phyloP scores from a whole-genome alignment of 2,797 vertebrate species.

The Squalus acanthias region DNA sequence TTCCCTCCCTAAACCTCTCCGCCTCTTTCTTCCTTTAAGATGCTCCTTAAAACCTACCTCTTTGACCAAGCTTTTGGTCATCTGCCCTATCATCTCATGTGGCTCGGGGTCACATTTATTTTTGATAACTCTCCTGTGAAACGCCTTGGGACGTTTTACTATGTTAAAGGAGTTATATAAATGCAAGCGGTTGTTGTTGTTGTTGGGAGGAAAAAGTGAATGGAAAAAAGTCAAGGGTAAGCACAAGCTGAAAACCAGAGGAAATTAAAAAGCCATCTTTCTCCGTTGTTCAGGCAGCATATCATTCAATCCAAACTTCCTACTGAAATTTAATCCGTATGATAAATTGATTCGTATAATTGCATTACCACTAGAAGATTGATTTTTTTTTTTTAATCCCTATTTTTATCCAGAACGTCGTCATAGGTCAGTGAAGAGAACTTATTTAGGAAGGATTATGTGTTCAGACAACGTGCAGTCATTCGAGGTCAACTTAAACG shows the following conservation, averaged over 20 bases:
- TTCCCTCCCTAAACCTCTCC: too few species aligned
- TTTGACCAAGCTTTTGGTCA: too few species aligned
- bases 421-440: neutral
- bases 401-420: neutral
- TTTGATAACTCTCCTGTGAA: too few species aligned
- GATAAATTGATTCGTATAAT: neutral
- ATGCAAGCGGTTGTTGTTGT: neutral
- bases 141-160: too few species aligned
- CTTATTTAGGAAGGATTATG: neutral
- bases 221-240: neutral
- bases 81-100: too few species aligned
- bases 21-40: too few species aligned
- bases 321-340: neutral
- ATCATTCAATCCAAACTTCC: slow-evolving; percentile 8
- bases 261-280: neutral
- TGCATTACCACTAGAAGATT: slow-evolving; percentile 6
- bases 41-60: too few species aligned
- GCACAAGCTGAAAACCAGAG: too few species aligned
- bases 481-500: neutral
- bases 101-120: too few species aligned
- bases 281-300: too few species aligned
- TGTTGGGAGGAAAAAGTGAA: neutral
- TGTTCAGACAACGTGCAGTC: neutral
- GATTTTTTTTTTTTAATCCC: neutral
- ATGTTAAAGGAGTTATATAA: too few species aligned